A percentile compares a stretch with the other conserved stretches of the same genome.
Conservation (phyloP, 1,140 invertebrate species). For the Prorops nasuta region DNA sequence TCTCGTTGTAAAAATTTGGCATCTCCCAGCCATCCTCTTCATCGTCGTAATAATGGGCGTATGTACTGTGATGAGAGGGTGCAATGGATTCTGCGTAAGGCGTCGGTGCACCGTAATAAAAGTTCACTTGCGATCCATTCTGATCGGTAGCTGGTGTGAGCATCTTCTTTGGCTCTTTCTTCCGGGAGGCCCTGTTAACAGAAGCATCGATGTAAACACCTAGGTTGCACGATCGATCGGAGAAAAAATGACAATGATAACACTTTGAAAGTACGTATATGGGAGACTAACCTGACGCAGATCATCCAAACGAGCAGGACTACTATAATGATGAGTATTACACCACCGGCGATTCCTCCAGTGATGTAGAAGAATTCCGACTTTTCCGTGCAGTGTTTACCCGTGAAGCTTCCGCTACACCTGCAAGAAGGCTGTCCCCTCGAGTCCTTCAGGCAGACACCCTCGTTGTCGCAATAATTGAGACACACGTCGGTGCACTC, state of each 20-base stretch:
- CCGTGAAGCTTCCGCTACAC: conserved; percentile 88
- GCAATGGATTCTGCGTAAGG: conserved; percentile 94
- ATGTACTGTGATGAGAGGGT: conserved; percentile 91
- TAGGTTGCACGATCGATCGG: no score
- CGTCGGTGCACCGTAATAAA: conserved; percentile 89
- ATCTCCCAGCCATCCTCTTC: conserved; percentile 96
- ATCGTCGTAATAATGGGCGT: conserved; percentile 91
- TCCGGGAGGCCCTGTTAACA: conserved; percentile 67
- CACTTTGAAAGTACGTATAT: no score
- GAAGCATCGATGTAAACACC: no score
- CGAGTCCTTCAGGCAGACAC: conserved; percentile 83
- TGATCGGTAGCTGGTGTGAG: conserved; percentile 82
- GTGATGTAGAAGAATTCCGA: conserved; percentile 94
- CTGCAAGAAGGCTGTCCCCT: conserved; percentile 81
- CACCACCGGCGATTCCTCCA: conserved; percentile 86
- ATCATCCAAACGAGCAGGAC: conserved; percentile 96
- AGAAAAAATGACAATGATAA: no score
- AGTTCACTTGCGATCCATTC: conserved; percentile 90
- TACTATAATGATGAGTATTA: conserved; percentile 88
- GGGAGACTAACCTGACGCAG: conserved; percentile 71
- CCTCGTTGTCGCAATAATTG: conserved; percentile 88
- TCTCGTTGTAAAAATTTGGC: conserved; percentile 97
- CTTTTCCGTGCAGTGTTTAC: conserved; percentile 85
- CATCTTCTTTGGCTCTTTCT: conserved; percentile 86
- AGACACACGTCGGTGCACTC: conserved; percentile 82